A percentile compares a stretch with the other conserved stretches of the same genome.
These are phyloP conservation scores for Cydia fagiglandana DNA, from an alignment of 1,140 invertebrate genomes.

Conservation along the genomic window DNA sequence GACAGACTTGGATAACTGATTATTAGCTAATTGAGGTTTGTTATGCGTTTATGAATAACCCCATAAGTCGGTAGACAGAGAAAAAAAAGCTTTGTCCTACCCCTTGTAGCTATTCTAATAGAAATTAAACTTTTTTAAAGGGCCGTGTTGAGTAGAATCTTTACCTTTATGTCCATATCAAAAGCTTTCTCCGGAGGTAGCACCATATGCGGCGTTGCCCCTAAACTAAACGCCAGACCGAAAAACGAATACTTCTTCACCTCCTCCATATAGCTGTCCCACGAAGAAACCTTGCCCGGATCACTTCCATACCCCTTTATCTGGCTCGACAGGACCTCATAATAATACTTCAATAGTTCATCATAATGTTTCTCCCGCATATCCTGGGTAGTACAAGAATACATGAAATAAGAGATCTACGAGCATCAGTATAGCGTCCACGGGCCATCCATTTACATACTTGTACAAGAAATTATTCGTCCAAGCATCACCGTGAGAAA, in stretches of 20 bases:
- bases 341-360: conserved; percentile 80
- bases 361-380: conserved; percentile 81
- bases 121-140: conserved; percentile 38
- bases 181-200: conserved; percentile 81
- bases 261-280: conserved; percentile 76
- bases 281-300: conserved; percentile 80
- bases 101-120: too few relatives aligned
- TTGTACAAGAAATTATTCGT: conserved; percentile 85
- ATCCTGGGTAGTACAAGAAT: conserved; percentile 81
- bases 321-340: conserved; percentile 77
- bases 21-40: too few relatives aligned
- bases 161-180: conserved; percentile 80
- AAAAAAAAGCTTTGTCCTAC: too few relatives aligned
- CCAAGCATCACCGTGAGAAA: conserved; percentile 87
- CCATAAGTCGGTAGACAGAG: too few relatives aligned
- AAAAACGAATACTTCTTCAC: conserved; percentile 81
- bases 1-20: too few relatives aligned
- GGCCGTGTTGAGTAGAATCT: too few relatives aligned
- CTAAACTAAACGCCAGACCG: conserved; percentile 82
- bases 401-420: conserved; percentile 82
- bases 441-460: conserved; percentile 64
- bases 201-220: conserved; percentile 81
- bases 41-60: too few relatives aligned
- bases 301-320: conserved; percentile 81
- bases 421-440: conserved; percentile 82